Evolutionary conservation across 2,113 vertebrate species (phyloP), one percentile per base, ranked within the genome.

Genomic region (Catagonus wagneri): DNA sequence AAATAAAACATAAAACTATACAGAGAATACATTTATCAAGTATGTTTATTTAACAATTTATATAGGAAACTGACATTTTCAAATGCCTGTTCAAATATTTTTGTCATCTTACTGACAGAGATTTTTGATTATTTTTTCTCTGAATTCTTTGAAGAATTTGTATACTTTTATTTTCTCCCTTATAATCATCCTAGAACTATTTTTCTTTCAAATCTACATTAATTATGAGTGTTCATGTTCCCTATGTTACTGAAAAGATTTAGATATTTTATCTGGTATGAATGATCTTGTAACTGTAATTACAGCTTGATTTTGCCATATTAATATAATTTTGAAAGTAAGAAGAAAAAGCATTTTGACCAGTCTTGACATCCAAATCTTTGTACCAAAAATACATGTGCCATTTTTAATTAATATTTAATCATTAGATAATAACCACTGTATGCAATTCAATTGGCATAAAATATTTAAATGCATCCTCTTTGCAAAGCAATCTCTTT

Each of bases 1-100:
- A 54, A 54, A 89, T 54, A 97, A 95, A 94, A 93, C 39, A 81
- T n/a, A 79, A 6, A 79, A 95, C 72, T 94, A 90, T 12, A 89
- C 44, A 20, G 78, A 91, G 23, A 93, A 75, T 69, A 93, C 19
- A 50, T 12, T 44, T 58, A 83, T 89, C 29, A 61, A 89, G 6
- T 14, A 79, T 75, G 74, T 27, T 96, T 79, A 88, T 65, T 83
- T 90, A 17, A 72, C 3, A 66, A 63, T 69, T 78, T 75, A 83
- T 22, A 58, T 63, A 69, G 12, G 44, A 85, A 89, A 83, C 58
- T 4, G 61, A 39, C 84, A 58, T 85, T 71, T 86, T 96, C 84
- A 23, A 60, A 68, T 75, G 15, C 36, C 2, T 75, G 2, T 83
- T 75, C 19, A 85, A 20, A 72, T 71, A 8, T 92, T 2, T 90